Base-by-base conservation (phyloP, 1,140 invertebrate species). In the Mamestra configurata region DNA sequence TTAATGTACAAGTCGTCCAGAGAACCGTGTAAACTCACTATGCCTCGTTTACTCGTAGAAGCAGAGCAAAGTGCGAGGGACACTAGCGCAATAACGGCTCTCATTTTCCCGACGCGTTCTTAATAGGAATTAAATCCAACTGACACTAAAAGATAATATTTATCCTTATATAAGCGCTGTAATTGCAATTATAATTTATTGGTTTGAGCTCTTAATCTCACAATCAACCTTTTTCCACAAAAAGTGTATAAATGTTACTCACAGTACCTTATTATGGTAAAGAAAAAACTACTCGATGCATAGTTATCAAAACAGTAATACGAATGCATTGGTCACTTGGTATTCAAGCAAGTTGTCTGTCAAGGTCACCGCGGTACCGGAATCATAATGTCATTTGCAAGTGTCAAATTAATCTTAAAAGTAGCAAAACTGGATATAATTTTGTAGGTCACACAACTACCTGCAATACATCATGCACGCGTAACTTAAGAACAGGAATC, bases 111-210 rank as follows among this genome's bases (percentile, higher is more conserved):
- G 6, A 64, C 59, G n/a, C 59, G 18, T 13, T n/a, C n/a, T 31
- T 37, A 37, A n/a, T 35, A 35, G 11, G 10, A 15, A 13, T 40
- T 1, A 22, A 66, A 40, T 20, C 0, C 18, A 66, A 66, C 61
- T 70, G 43, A 7, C 22, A 5, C 18, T 51, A 15, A 18, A n/a
- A 20, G 0, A 10, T 71, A 1, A 3, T n/a, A 5, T 49, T 27
- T 11, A 8, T 15, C 31, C 66, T 71, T 71, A 66, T 66, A 66
- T 66, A 66, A 18, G 61, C 10, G 22, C 18, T 40, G 18, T 13
- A 20, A 66, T 20, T 11, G n/a, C n/a, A 40, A 22, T 40, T 64
- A 40, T 64, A n/a, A 35, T 64, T 37, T 3, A 43, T 3, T 10
- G 43, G 11, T 49, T 40, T 40, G 6, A 4, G 4, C 37, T 0